Evolutionary conservation across 37 sponge, comb jelly and placozoan genomes (phyloP).

Genomic region (Oopsacas minuta): DNA sequence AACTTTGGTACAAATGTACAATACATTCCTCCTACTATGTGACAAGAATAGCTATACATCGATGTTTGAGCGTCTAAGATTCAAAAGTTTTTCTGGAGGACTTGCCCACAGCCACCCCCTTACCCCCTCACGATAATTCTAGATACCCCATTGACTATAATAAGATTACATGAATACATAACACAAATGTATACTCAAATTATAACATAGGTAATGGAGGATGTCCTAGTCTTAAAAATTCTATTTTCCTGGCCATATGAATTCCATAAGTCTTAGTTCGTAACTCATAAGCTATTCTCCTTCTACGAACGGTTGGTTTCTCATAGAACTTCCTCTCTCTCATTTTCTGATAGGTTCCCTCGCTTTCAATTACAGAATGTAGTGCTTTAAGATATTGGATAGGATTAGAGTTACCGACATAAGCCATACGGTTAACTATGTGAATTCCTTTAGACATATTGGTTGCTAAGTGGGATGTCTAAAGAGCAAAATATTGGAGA

Average conservation of each 20-base stretch:
- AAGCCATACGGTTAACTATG: neutral
- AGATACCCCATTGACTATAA: too few relatives aligned
- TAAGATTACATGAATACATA: too few relatives aligned
- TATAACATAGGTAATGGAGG: neutral
- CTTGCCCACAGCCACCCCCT: too few relatives aligned
- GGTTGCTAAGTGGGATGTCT: too few relatives aligned
- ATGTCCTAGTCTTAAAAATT: neutral
- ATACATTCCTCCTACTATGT: too few relatives aligned
- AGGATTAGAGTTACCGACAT: neutral
- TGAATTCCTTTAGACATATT: neutral
- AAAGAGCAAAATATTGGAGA: too few relatives aligned
- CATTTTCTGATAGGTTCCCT: neutral
- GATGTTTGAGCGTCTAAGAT: too few relatives aligned
- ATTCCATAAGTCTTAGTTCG: neutral
- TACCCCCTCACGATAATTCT: too few relatives aligned
- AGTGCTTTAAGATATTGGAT: neutral
- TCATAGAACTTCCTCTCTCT: neutral
- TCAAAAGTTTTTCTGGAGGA: too few relatives aligned
- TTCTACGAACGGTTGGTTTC: neutral
- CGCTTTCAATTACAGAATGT: neutral
- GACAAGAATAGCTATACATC: too few relatives aligned
- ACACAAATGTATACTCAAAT: too few relatives aligned
- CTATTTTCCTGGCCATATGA: neutral
- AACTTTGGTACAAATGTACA: too few relatives aligned
- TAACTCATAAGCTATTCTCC: neutral